phyloP scores from a whole-genome alignment of 2,113 vertebrate genomes.

The Aspiorhynchus laticeps region DNA sequence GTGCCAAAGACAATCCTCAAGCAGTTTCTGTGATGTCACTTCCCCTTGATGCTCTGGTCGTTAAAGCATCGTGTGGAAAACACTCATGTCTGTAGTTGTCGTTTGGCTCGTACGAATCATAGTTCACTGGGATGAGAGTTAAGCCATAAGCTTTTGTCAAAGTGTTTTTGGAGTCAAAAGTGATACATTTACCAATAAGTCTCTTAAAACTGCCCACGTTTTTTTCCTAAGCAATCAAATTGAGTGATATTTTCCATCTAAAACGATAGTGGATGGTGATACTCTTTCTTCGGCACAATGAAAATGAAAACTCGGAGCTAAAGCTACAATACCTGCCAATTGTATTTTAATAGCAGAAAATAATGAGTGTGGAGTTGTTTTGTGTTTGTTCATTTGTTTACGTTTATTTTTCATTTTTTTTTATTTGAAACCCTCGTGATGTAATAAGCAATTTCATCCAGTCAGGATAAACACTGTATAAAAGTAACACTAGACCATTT shows the following conservation, averaged over 20 bases:
- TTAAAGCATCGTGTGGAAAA: conserved; percentile 59
- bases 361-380: conserved; percentile 59
- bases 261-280: conserved; percentile 52
- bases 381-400: conserved; percentile 46
- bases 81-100: conserved; percentile 27
- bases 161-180: conserved; percentile 64
- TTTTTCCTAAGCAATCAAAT: conserved; percentile 70
- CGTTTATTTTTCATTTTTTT: conserved; percentile 23
- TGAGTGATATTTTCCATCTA: conserved; percentile 43
- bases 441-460: conserved; percentile 77
- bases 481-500: conserved; percentile 70
- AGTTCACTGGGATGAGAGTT: conserved; percentile 58
- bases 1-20: conserved; percentile 64
- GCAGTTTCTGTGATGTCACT: conserved; percentile 50
- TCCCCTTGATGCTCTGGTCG: conserved; percentile 61
- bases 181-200: conserved; percentile 46
- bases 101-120: conserved; percentile 53
- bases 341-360: conserved; percentile 68
- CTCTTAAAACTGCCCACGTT: conserved; percentile 73
- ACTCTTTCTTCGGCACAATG: conserved; percentile 71
- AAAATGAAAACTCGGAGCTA: conserved; percentile 65
- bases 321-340: conserved; percentile 82
- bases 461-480: conserved; percentile 80
- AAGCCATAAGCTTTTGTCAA: conserved; percentile 81
- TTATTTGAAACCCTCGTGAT: conserved; percentile 72